These are phyloP conservation scores for Drosophila paracracens DNA, from an alignment of 2,888 invertebrate species.

Conservation along the genomic window DNA sequence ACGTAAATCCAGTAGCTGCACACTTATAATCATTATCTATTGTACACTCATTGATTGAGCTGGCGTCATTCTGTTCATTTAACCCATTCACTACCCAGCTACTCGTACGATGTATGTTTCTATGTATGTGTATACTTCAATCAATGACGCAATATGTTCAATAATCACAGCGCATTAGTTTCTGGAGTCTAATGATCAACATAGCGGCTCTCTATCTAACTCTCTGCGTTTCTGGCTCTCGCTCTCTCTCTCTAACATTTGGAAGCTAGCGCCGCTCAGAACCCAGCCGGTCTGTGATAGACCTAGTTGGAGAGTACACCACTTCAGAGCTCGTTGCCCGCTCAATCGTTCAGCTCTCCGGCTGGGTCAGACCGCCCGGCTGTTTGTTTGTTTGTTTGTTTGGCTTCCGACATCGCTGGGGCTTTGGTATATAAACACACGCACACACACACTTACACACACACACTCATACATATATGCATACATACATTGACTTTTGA, in stretches of 20 bases:
- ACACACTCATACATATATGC: not conserved
- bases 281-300: slow-evolving; percentile 14
- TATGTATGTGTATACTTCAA: slow-evolving; percentile 9
- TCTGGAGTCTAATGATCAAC: slow-evolving; percentile 15
- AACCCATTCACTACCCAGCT: not conserved
- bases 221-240: not conserved
- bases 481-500: slow-evolving; percentile 48
- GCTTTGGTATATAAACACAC: slow-evolving; percentile 35
- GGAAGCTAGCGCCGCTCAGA: slow-evolving; percentile 27
- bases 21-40: slow-evolving; percentile 12
- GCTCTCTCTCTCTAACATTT: slow-evolving; percentile 21
- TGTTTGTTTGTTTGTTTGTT: slow-evolving; percentile 61
- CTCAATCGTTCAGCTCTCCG: slow-evolving; percentile 33
- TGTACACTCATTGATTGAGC: slow-evolving; percentile 4
- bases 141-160: slow-evolving; percentile 56
- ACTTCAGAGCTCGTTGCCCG: slow-evolving; percentile 36
- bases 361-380: slow-evolving; percentile 54
- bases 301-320: slow-evolving; percentile 37
- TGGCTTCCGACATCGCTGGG: slow-evolving; percentile 63
- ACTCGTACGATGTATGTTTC: not conserved
- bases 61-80: slow-evolving; percentile 29
- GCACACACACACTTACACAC: slow-evolving; percentile 8
- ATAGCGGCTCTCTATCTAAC: slow-evolving; percentile 2
- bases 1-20: slow-evolving; percentile 1
- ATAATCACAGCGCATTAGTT: slow-evolving; percentile 54